Conservation (phyloP, 2,797 vertebrate species). For the Varecia variegata region DNA sequence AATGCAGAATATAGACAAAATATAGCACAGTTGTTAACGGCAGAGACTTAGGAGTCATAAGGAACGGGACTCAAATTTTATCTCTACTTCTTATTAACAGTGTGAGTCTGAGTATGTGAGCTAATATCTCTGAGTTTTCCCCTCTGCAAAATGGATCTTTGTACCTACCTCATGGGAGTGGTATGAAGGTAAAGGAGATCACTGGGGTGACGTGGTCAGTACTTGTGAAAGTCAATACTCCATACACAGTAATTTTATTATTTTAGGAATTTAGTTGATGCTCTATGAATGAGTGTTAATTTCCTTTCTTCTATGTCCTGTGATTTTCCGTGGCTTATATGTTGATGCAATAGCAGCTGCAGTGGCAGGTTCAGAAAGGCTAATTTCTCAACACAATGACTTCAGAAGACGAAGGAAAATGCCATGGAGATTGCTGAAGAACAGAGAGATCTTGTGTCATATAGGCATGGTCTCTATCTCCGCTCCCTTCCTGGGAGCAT, state of each 20-base stretch:
- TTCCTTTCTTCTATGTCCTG: neutral
- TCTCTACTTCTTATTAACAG: neutral
- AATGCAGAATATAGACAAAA: neutral
- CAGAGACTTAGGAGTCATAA: neutral
- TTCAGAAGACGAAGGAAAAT: neutral
- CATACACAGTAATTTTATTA: neutral
- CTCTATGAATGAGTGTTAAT: neutral
- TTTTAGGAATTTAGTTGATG: neutral
- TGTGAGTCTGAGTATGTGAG: neutral
- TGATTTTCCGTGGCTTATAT: neutral
- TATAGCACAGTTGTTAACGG: neutral
- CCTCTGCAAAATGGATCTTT: neutral
- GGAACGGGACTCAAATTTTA: neutral
- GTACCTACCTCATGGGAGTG: neutral
- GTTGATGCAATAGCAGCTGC: neutral
- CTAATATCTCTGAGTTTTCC: neutral
- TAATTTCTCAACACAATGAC: neutral
- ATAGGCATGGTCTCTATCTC: fast-evolving
- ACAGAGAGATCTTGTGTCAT: neutral
- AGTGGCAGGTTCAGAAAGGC: neutral
- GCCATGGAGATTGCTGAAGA: neutral
- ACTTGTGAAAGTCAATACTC: neutral
- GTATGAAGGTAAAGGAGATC: neutral
- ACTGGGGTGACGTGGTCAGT: neutral
- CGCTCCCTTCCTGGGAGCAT: neutral